phyloP scores from a whole-genome alignment of 2,113 vertebrate species.

The Hippopotamus amphibius region DNA sequence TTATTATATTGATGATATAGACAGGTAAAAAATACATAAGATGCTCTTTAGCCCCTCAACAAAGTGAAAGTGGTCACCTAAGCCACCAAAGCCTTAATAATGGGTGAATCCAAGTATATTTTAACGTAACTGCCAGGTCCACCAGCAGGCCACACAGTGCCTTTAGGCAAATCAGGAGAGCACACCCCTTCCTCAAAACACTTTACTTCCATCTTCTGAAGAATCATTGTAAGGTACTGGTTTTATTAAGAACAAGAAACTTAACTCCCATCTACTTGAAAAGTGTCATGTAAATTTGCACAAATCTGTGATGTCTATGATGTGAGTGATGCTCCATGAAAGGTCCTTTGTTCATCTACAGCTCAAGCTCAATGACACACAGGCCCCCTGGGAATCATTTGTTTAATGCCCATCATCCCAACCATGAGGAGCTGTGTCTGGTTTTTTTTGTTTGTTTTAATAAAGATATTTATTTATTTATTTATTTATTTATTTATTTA shows the following conservation, averaged over 20 bases:
- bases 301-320: not conserved
- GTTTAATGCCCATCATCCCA: not conserved
- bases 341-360: not conserved
- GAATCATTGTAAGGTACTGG: not conserved
- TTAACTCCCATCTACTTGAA: not conserved
- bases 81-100: not conserved
- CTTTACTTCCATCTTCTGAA: conserved; percentile 10
- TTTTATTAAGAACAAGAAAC: not conserved
- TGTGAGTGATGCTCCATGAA: not conserved
- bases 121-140: not conserved
- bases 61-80: not conserved
- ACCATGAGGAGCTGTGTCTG: not conserved
- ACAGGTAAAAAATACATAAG: not conserved
- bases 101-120: not conserved
- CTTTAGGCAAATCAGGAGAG: not conserved
- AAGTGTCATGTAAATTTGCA: not conserved
- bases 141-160: not conserved
- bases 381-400: not conserved
- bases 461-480: too few relatives aligned
- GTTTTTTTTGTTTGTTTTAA: too few relatives aligned
- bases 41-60: not conserved
- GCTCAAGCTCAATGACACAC: not conserved
- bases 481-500: too few relatives aligned
- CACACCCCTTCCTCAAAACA: not conserved
- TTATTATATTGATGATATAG: not conserved